Evolutionary conservation across 2,113 vertebrate genomes (phyloP), one percentile per base, ranked within the genome.

Genomic region (mouse (Mus musculus)): DNA sequence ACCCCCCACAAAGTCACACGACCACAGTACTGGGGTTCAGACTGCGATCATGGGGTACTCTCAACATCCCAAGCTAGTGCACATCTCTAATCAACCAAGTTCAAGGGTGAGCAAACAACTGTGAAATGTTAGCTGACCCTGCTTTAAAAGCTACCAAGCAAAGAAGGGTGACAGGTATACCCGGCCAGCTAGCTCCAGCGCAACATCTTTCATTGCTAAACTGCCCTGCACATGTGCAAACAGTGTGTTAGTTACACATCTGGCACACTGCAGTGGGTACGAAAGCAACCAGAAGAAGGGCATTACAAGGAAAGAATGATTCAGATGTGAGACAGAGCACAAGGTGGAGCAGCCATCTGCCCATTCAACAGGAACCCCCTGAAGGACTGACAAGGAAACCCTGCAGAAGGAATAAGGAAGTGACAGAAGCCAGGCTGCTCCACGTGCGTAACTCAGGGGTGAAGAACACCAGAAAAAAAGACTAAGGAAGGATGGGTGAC

Each of bases 61-160:
- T 95, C 56, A 75, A 71, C 11, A 93, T 63, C 16, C 67, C 46
- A 90, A 88, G 65, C 56, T 86, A n/a, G 82, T 24, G 65, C 12
- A 17, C n/a, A 88, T 73, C 11, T 72, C 71, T 84, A 42, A 46
- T 56, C 52, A 89, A 13, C 63, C 33, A 77, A 22, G n/a, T 89
- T 67, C 24, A 9, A 46, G 73, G 67, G 71, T 59, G 33, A 93
- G 78, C n/a, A 95, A 91, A 67, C 69, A 46, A 96, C 65, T 42
- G 2, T 33, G 11, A 49, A 67, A 49, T 22, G 11, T 26, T 42
- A 71, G 75, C 42, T 16, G 75, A 56, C 6, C 73, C 63, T 42
- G 63, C 65, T 49, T 26, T 17, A 77, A 84, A 71, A 46, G 26
- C 22, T 91, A 93, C 86, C 36, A 86, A 52, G 26, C 24, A 9